These are phyloP conservation scores for Echinometra lucunter DNA, from an alignment of 53 echinoderm and acorn worm species.

Conservation along the genomic window DNA sequence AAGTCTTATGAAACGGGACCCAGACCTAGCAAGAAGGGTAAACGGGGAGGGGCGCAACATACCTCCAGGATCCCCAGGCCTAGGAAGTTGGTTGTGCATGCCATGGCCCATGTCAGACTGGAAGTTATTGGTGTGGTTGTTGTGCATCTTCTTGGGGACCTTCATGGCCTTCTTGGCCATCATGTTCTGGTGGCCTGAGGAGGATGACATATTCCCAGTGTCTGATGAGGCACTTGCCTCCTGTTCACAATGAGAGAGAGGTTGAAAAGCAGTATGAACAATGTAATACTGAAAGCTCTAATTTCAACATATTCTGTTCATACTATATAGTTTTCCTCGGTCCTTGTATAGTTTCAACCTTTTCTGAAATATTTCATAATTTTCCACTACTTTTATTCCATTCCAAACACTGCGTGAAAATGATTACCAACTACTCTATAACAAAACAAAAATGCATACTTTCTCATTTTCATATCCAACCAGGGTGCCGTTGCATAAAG, in stretches of 20 bases:
- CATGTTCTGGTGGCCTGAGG: slow-evolving; percentile 60
- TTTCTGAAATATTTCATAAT: too few relatives aligned
- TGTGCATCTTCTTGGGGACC: slow-evolving; percentile 76
- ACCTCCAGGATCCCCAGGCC: slow-evolving; percentile 59
- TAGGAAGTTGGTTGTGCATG: slow-evolving; percentile 49
- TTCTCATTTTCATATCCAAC: too few relatives aligned
- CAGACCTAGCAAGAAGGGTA: not conserved
- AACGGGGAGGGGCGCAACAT: not conserved
- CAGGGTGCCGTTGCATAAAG: too few relatives aligned
- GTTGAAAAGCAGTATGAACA: not conserved
- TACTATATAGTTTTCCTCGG: too few relatives aligned
- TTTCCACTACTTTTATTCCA: too few relatives aligned
- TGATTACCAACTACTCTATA: too few relatives aligned
- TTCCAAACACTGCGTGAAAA: too few relatives aligned
- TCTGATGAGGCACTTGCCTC: slow-evolving; percentile 85
- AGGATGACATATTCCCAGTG: slow-evolving; percentile 69
- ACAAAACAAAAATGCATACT: too few relatives aligned
- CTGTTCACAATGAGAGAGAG: slow-evolving; percentile 44
- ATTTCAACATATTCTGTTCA: too few relatives aligned
- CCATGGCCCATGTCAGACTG: slow-evolving; percentile 62
- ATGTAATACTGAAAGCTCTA: too few relatives aligned
- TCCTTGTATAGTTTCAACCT: too few relatives aligned
- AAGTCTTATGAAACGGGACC: too few relatives aligned
- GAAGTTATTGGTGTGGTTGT: slow-evolving; percentile 65
- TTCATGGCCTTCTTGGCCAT: slow-evolving; percentile 79